These are phyloP conservation scores for Gambelia wislizenii DNA, from an alignment of 2,797 vertebrate genomes.

Conservation along the genomic window DNA sequence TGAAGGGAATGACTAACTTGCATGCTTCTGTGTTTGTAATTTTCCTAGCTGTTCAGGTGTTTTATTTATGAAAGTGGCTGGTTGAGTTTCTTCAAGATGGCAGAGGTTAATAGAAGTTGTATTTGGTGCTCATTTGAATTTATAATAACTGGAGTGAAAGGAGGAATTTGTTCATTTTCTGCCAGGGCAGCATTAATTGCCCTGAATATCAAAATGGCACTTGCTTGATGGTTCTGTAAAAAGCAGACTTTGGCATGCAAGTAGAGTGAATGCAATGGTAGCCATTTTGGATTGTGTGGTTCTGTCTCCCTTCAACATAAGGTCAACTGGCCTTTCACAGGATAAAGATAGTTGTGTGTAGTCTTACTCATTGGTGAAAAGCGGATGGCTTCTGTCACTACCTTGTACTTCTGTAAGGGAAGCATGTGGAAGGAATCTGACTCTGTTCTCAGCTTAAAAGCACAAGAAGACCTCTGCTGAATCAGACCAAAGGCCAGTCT, in stretches of 20 bases:
- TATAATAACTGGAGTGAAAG: background rate
- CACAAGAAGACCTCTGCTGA: no score
- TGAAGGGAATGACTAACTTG: background rate
- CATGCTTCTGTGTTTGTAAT: background rate
- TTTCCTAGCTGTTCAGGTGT: background rate
- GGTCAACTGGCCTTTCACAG: background rate
- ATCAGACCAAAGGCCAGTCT: background rate
- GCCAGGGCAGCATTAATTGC: background rate
- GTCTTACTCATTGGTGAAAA: background rate
- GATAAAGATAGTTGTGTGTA: background rate
- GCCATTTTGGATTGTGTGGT: background rate
- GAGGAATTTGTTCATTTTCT: background rate
- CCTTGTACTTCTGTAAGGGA: background rate
- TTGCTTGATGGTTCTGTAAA: background rate
- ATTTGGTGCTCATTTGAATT: background rate
- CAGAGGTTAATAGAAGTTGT: background rate
- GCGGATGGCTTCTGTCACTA: background rate
- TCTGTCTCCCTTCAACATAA: background rate
- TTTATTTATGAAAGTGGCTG: background rate
- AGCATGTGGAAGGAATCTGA: background rate
- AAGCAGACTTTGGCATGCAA: background rate
- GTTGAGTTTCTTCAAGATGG: background rate
- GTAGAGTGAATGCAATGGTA: background rate
- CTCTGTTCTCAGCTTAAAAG: no score
- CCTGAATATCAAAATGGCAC: background rate